phyloP scores from a whole-genome alignment of 2,797 vertebrate species.

The Spinus olivaceus region DNA sequence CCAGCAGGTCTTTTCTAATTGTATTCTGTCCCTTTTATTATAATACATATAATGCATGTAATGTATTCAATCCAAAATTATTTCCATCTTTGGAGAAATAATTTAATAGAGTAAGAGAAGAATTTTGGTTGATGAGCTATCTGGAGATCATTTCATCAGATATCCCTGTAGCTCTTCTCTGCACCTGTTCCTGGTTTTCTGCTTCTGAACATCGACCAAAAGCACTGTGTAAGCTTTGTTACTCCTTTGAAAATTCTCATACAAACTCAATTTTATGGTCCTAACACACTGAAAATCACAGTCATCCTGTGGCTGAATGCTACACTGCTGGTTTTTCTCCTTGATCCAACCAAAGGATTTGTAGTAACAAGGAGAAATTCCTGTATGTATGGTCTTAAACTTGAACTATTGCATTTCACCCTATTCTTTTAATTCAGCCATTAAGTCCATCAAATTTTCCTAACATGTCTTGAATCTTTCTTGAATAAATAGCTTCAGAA shows the following conservation, averaged over 20 bases:
- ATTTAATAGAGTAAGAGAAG: not conserved
- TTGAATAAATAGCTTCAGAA: not conserved
- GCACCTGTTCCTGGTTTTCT: not conserved
- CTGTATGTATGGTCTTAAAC: not conserved
- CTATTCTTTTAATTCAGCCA: not conserved
- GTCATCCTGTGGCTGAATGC: not conserved
- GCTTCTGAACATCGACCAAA: not conserved
- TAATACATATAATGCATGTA: not conserved
- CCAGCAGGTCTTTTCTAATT: not conserved
- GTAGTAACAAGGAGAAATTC: not conserved
- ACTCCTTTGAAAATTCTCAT: not conserved
- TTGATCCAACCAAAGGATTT: not conserved
- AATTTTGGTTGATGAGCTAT: not conserved
- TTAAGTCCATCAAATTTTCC: not conserved
- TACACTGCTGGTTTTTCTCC: not conserved
- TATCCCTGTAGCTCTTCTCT: not conserved
- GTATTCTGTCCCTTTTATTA: not conserved
- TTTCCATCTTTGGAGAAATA: not conserved
- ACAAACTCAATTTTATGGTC: not conserved
- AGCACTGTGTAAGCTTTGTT: not conserved
- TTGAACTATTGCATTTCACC: not conserved
- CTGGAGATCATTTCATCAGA: not conserved
- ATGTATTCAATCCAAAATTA: not conserved
- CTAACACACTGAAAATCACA: not conserved
- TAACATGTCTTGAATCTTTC: not conserved